Evolutionary conservation across 2,113 vertebrate species (phyloP), one percentile per base, ranked within the genome.

Genomic region (Epinephelus cyanopodus): DNA sequence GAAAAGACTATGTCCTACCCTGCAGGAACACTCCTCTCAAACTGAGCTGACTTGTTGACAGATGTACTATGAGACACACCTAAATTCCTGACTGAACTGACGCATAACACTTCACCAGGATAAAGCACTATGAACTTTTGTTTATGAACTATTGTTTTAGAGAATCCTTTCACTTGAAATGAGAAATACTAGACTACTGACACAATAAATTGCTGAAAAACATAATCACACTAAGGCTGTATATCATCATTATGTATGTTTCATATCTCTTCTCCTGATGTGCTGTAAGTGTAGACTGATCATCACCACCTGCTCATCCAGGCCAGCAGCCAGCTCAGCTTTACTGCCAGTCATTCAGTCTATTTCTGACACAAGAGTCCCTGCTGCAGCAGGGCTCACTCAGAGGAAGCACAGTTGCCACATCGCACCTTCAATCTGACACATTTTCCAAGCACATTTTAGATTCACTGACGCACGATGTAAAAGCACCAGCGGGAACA

Each of bases 281-380:
- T 53, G 23, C 5, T 73, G 11, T 47, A 79, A 78, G 73, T 65
- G 57, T 58, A 4, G 7, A 54, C 33, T 23, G 68, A 58, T 76
- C 57, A 81, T 74, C 74, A 39, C 3, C 75, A 84, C 71, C 78
- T 91, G 87, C 81, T 87, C 33, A 53, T 19, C 6, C 74, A 85
- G 87, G 76, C 52, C 68, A 75, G 53, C 48, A 74, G 68, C 81
- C 48, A 82, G 71, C 68, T 84, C 85, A 81, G 86, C 75, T 64
- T 57, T 57, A 74, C 73, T 82, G 84, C 27, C 76, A 70, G 45
- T 80, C 87, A 77, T 6, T 60, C 50, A 69, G 56, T 45, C 88
- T 89, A 93, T 92, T 93, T 89, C 64, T 88, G 90, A 82, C 80
- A 17, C 29, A 17, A 15, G 45, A 3, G 42, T 64, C 3, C 29